Conservation (phyloP, 2,797 vertebrate species). For the Phyllotis vaccarum region DNA sequence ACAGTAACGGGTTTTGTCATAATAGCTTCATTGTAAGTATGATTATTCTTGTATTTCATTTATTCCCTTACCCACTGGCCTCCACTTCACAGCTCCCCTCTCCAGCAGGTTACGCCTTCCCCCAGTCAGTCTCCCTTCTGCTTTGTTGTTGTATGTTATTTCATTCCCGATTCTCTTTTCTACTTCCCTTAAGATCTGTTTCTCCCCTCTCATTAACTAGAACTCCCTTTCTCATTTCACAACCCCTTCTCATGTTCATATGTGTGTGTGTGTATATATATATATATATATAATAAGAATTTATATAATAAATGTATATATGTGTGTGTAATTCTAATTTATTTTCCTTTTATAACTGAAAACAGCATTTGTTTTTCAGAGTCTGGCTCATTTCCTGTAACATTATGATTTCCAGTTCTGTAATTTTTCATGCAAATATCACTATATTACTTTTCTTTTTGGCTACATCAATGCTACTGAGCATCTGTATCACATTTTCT, state of each 20-base stretch:
- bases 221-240: not conserved
- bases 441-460: not conserved
- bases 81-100: not conserved
- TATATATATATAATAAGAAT: too few species aligned
- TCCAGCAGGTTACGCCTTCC: not conserved
- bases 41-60: not conserved
- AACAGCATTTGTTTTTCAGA: not conserved
- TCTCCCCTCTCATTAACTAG: not conserved
- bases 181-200: not conserved
- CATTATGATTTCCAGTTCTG: not conserved
- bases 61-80: not conserved
- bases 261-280: too few species aligned
- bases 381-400: not conserved
- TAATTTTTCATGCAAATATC: not conserved
- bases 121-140: not conserved
- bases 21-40: not conserved
- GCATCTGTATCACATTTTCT: not conserved
- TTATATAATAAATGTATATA: too few species aligned
- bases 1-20: not conserved
- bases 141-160: not conserved
- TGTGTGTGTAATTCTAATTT: not conserved
- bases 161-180: not conserved
- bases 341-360: not conserved
- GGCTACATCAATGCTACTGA: not conserved
- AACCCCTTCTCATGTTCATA: too few species aligned